phyloP scores from a whole-genome alignment of 2,797 vertebrate species.

The Schizopygopsis malacanthus region DNA sequence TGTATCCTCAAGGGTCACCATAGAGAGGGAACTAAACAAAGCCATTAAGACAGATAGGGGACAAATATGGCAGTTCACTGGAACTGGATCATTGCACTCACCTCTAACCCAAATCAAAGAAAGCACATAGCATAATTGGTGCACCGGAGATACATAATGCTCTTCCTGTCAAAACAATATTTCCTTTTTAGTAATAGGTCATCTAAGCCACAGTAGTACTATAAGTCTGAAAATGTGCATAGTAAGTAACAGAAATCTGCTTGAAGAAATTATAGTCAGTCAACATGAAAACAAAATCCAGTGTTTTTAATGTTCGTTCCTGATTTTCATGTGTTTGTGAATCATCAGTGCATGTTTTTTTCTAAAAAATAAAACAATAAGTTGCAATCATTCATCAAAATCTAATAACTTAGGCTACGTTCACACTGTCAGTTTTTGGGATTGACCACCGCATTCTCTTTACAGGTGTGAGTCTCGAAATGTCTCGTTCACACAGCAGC shows the following conservation, averaged over 20 bases:
- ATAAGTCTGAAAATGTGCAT: background rate
- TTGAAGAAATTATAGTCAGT: background rate
- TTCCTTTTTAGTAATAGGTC: background rate
- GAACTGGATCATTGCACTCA: slow-evolving; percentile 16
- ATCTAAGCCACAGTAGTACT: background rate
- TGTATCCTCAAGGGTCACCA: slow-evolving; percentile 7
- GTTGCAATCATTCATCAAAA: background rate
- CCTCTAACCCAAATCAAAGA: slow-evolving; percentile 51
- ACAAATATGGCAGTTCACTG: slow-evolving; percentile 36
- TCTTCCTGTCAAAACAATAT: slow-evolving; percentile 8
- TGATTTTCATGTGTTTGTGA: background rate
- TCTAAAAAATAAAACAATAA: background rate
- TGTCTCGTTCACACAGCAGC: no score
- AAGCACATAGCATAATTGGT: slow-evolving; percentile 6
- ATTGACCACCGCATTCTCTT: no score
- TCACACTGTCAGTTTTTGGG: no score
- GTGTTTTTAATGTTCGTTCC: background rate
- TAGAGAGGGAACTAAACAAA: slow-evolving; percentile 43
- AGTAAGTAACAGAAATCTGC: background rate
- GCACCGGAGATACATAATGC: background rate
- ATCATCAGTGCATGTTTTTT: no score
- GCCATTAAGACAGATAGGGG: slow-evolving; percentile 45
- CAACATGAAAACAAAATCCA: no score
- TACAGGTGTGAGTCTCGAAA: no score
- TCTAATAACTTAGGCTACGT: background rate